Base-by-base conservation (phyloP, 2,113 vertebrate species). In the Callipepla californica region DNA sequence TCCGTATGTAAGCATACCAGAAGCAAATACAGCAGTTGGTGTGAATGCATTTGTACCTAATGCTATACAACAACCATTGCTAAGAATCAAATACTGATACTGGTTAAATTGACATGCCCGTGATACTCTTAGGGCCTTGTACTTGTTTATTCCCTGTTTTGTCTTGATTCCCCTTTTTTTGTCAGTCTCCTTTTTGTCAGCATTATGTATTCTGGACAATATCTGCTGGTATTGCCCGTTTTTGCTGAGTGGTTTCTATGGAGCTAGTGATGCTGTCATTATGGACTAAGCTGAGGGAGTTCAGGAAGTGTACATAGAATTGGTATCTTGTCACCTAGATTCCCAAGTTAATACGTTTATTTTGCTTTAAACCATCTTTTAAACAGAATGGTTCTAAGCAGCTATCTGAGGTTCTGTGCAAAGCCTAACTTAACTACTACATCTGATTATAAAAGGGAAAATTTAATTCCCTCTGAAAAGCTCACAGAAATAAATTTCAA, bases 81-180 rank as follows among this genome's bases (percentile, higher is more conserved):
- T 30, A 23, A 7, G 15, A 72, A 21, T 44, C 76, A 44, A 50
- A 62, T 8, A 22, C 21, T 0, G 0, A 4, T n/a, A 17, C 1
- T 17, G 8, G 30, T 62, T 45, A 50, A 32, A 50, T 11, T 7
- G 8, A 11, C 4, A 3, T 30, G 45, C 14, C 26, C 61, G 1
- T 61, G 58, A 45, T 4, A 4, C 1, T 32, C 67, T 48, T 50
- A 25, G 8, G 11, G 8, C 4, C 1, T 5, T 47, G 22, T 79
- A 40, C 57, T 26, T 74, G 9, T 45, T 92, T 79, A 32, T 79
- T 61, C 16, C 28, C 11, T 3, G 1, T 28, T 79, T 93, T 69
- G 26, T 68, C 68, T 47, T 58, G 30, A 14, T 80, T 61, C 7
- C 62, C 12, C 6, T 3, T 47, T 28, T 57, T 57, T 65, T 44